Evolutionary conservation across 2,888 invertebrate genomes (phyloP), one percentile per base, ranked within the genome.

Genomic region (Chaetogeoica ovagalla): DNA sequence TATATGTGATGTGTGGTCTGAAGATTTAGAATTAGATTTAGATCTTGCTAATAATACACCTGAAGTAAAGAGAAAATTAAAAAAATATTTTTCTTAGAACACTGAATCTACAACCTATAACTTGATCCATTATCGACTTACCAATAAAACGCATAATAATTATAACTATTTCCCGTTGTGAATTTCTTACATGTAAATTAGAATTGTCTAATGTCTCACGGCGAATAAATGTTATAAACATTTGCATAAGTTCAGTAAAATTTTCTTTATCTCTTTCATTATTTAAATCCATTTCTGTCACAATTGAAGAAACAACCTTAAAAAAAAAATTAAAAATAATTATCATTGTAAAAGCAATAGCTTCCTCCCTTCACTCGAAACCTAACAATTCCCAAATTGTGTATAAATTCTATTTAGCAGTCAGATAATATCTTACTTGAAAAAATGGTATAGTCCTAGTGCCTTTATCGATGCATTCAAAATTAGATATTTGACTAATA

Each of bases 361-460:
- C 21, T 30, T 30, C 30, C 30, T 30, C 30, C 1, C 30, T 30
- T 30, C 30, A 4, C 30, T 4, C 30, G 4, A 4, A 30, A 30
- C 30, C 30, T 30, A 30, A 30, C 1, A 9, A 7, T 43, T 7
- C 9, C 7, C 21, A 23, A 23, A 60, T 60, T 23, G 4, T 23
- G 3, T 23, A 60, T 59, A 59, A n/a, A n/a, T 59, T 60, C 60
- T 60, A 23, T 21, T 23, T 13, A 13, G 13, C 15, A 21, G 52
- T 30, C 4, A 15, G 7, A 55, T 2, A 23, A 48, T 48, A 72
- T 74, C 84, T 82, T 83, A 94, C 94, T 90, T 97, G 97, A 86
- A 97, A 91, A 85, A 95, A 94, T 0, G 97, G 97, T 85, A 97
- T 94, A 30, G 94, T 92, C 82, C 94, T 89, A 11, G 94, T 91